Conservation (phyloP, 1,140 invertebrate species). For the Chrysopa pallens region DNA sequence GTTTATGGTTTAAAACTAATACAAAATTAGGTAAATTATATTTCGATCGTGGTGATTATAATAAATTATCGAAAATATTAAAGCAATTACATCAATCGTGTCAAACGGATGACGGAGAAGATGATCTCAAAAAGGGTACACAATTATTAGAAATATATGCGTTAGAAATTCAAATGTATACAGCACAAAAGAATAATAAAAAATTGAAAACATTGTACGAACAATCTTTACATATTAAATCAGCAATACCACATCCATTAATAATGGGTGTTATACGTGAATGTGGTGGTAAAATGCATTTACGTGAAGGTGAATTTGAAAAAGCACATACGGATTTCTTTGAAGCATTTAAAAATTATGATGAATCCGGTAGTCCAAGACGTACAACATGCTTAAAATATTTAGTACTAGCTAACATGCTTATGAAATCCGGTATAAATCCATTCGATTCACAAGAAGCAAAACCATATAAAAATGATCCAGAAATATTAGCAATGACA, state of each 20-base stretch:
- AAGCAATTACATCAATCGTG: constrained; percentile 96
- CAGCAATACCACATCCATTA: constrained; percentile 96
- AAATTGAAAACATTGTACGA: constrained; percentile 97
- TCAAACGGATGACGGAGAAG: constrained; percentile 98
- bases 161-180: constrained; percentile 99
- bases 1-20: constrained; percentile 99
- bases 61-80: constrained; percentile 87
- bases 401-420: constrained; percentile 96
- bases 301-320: constrained; percentile 96
- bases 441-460: constrained; percentile 99
- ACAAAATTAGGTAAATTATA: constrained; percentile 98
- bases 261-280: constrained; percentile 99
- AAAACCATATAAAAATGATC: constrained; percentile 98
- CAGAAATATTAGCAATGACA: constrained; percentile 98
- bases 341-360: constrained; percentile 99
- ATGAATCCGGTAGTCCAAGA: constrained; percentile 95
- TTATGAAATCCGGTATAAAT: constrained; percentile 99
- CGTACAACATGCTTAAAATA: constrained; percentile 97
- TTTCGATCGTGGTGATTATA: constrained; percentile 90
- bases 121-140: constrained; percentile 97
- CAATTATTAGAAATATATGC: constrained; percentile 98
- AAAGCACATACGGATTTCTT: constrained; percentile 99
- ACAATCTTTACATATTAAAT: constrained; percentile 96
- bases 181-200: constrained; percentile 98
- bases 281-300: constrained; percentile 99